Percentiles rank a stretch among this genome's conserved stretches.
phyloP scores from a whole-genome alignment of 1,140 invertebrate species.

The Acromyrmex charruanus region DNA sequence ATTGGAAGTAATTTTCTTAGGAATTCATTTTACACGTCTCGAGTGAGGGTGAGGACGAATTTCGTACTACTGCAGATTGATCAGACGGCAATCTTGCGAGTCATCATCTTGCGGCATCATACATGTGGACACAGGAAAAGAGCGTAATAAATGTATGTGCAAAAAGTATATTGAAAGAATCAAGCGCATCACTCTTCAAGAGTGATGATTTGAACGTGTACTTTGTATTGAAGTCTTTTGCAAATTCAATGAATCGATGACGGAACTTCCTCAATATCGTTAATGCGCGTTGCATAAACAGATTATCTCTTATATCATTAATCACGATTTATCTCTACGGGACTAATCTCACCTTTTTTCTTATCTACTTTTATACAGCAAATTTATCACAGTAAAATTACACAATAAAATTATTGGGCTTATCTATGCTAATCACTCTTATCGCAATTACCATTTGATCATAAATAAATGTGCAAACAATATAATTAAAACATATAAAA shows the following conservation, averaged over 20 bases:
- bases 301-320: constrained; percentile 17
- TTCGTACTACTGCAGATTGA: constrained; percentile 40
- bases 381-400: neutral
- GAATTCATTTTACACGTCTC: constrained; percentile 1
- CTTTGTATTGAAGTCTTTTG: neutral
- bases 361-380: neutral
- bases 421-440: neutral
- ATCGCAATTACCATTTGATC: neutral
- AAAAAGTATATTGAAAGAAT: constrained; percentile 30
- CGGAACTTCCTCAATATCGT: constrained; percentile 15
- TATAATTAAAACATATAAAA: constrained; percentile 2
- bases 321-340: constrained; percentile 8
- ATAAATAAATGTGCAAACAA: neutral
- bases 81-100: neutral
- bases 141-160: neutral
- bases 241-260: constrained; percentile 33
- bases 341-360: neutral
- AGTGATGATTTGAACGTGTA: constrained; percentile 16
- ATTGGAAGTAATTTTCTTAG: constrained; percentile 38
- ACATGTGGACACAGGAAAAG: neutral
- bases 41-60: constrained; percentile 29
- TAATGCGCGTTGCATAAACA: constrained; percentile 38
- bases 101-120: constrained; percentile 13
- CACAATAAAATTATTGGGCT: neutral
- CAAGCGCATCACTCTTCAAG: neutral